These are phyloP conservation scores for Rousettus madagascariensis DNA, from an alignment of 2,797 vertebrate genomes.

Conservation along the genomic window DNA sequence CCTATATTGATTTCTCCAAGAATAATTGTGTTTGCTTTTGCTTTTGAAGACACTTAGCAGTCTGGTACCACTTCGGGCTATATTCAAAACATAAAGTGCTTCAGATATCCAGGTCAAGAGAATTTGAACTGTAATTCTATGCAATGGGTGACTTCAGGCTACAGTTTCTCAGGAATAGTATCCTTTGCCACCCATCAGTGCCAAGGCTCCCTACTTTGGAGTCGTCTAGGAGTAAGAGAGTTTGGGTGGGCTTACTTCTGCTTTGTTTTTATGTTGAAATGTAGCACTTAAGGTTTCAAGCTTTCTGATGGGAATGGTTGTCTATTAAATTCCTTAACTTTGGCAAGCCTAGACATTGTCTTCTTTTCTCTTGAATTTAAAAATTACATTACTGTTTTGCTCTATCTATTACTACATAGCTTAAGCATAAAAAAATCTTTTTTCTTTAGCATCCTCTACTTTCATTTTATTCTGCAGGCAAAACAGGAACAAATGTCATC, in stretches of 20 bases:
- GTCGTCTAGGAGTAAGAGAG: not conserved
- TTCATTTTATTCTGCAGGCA: not conserved
- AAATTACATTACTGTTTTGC: not conserved
- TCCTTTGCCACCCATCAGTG: not conserved
- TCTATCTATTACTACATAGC: not conserved
- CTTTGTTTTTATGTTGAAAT: not conserved
- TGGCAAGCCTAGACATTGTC: not conserved
- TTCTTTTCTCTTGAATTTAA: conserved; percentile 37
- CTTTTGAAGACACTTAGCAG: not conserved
- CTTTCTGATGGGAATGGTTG: not conserved
- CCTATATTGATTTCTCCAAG: not conserved
- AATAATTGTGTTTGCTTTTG: conserved; percentile 1
- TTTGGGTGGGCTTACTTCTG: not conserved
- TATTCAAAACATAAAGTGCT: not conserved
- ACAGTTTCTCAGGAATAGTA: not conserved
- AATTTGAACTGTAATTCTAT: not conserved
- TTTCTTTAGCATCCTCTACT: not conserved
- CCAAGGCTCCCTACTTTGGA: not conserved
- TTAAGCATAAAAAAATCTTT: not conserved
- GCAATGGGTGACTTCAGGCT: not conserved
- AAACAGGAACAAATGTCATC: not conserved
- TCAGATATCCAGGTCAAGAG: not conserved
- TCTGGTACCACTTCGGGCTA: not conserved
- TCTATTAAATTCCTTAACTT: not conserved
- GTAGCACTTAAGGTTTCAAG: not conserved